These are phyloP conservation scores for Orchestia grillus DNA, from an alignment of 1,140 invertebrate species.

Conservation along the genomic window DNA sequence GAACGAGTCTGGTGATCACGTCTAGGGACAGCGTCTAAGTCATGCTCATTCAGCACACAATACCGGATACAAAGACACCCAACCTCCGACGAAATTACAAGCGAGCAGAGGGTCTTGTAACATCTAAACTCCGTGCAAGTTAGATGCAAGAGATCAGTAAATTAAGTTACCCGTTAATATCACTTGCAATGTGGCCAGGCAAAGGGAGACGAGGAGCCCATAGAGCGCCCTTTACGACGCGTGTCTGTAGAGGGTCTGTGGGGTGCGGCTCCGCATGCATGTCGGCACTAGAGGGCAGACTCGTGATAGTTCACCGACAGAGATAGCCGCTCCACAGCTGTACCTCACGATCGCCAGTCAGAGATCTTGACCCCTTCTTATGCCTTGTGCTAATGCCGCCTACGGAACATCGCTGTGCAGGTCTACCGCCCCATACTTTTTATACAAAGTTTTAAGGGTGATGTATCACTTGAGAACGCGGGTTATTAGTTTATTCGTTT, in stretches of 20 bases:
- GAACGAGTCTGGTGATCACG: too few relatives aligned
- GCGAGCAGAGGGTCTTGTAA: too few relatives aligned
- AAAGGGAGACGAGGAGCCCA: not conserved
- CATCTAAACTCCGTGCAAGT: too few relatives aligned
- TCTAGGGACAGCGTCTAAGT: too few relatives aligned
- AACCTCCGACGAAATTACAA: too few relatives aligned
- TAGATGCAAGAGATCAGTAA: too few relatives aligned
- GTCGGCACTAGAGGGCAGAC: not conserved
- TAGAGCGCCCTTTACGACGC: not conserved
- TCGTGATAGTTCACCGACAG: constrained; percentile 38
- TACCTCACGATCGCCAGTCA: constrained; percentile 16
- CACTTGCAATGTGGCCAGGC: not conserved
- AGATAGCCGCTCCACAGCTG: not conserved
- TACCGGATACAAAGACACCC: too few relatives aligned
- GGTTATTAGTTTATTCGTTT: not conserved
- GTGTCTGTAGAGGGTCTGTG: not conserved
- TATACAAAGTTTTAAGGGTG: not conserved
- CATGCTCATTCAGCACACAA: too few relatives aligned
- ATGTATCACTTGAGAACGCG: not conserved
- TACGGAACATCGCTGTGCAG: not conserved
- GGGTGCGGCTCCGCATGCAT: not conserved
- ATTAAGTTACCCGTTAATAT: not conserved
- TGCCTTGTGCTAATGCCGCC: constrained; percentile 7
- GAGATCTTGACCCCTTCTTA: constrained; percentile 30
- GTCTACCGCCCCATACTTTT: not conserved